phyloP scores from a whole-genome alignment of 2,797 vertebrate species.

The Diceros bicornis region DNA sequence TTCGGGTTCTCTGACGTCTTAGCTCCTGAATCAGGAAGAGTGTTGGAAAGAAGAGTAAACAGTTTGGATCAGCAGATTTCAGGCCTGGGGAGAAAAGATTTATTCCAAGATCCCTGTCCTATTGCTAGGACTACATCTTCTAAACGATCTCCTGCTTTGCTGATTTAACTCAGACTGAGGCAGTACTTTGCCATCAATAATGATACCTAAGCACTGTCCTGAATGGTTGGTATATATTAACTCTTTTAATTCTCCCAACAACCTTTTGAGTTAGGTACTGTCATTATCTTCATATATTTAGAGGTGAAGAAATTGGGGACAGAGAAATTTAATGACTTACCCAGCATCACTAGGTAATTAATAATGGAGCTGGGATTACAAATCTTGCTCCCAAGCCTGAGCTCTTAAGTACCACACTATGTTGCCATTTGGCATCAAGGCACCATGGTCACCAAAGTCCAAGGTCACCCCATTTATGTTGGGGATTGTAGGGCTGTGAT shows the following conservation, averaged over 20 bases:
- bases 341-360: background rate
- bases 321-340: background rate
- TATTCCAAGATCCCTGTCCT: background rate
- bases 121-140: background rate
- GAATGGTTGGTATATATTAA: background rate
- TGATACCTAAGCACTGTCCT: background rate
- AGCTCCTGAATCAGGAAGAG: background rate
- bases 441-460: background rate
- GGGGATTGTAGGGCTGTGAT: background rate
- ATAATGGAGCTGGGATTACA: rapidly evolving
- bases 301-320: background rate
- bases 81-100: background rate
- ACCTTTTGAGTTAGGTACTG: background rate
- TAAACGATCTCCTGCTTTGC: rapidly evolving
- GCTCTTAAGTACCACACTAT: background rate
- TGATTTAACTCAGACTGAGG: background rate
- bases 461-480: background rate
- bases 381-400: background rate
- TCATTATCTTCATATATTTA: background rate
- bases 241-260: background rate
- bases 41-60: background rate
- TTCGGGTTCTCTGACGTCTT: background rate
- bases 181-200: background rate
- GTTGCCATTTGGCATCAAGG: background rate
- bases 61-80: background rate